Base-by-base conservation (phyloP, 1,140 invertebrate species). In the Achatina immaculata region DNA sequence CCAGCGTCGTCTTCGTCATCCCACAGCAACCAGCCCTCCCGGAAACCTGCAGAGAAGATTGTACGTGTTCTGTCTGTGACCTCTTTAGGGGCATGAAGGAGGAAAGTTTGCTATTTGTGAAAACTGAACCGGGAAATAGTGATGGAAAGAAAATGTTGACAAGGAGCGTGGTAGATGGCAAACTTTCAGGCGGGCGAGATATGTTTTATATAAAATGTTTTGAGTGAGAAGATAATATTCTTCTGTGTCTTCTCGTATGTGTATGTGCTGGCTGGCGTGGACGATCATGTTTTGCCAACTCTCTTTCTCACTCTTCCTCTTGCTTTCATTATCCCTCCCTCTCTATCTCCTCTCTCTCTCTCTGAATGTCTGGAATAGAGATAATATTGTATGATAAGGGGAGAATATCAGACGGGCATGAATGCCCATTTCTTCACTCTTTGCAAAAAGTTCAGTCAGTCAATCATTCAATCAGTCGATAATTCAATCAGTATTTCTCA, bases 1-100 rank as follows among this genome's bases (percentile, higher is more conserved):
- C 84, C 82, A 0, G 65, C 3, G 42, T 79, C 75, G 80, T 86
- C 80, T 45, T 85, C 85, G 65, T 87, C 86, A 38, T 87, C 81
- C 84, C 84, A 87, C 14, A 82, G 78, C 0, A 87, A 74, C 58
- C 62, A 84, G 24, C 86, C 86, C 19, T 82, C 55, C 21, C 66
- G 40, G 62, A 87, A 87, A 51, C 81, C 86, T 87, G 66, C 3
- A 81, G 6, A 21, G 31, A 78, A 38, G 62, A 78, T 43, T 55
- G n/a, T 42, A 1, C 71, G 66, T 34, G 7, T 28, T 0, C 1
- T 77, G 6, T 65, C 24, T 58, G 11, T 78, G n/a, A 42, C 28
- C 34, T 40, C 65, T 11, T 34, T 40, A 45, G 16, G 6, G 16
- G 43, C 6, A 45, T 16, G 6, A 16, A 45, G 6, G 43, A 45